Evolutionary conservation across 2,797 vertebrate species (phyloP).

Genomic region (Lutjanus argentimaculatus): DNA sequence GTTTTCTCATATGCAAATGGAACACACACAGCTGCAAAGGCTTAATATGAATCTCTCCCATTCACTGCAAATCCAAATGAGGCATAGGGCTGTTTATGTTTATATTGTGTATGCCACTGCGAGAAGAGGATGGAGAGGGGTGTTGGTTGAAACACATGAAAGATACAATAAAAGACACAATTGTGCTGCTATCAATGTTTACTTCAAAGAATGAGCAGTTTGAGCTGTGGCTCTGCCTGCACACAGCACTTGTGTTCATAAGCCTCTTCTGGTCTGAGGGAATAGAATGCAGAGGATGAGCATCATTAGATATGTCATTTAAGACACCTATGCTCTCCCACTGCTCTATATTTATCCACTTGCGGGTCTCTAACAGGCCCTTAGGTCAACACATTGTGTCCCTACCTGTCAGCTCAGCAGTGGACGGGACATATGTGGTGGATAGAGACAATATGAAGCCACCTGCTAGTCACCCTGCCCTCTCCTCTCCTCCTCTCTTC

Average conservation of each 20-base stretch:
- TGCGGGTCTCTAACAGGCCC: conserved; percentile 73
- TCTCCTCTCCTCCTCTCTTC: conserved; percentile 17
- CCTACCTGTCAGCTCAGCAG: conserved; percentile 75
- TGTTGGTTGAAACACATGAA: conserved; percentile 62
- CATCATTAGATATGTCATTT: conserved; percentile 81
- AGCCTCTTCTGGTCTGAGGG: conserved; percentile 57
- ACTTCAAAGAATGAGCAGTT: conserved; percentile 57
- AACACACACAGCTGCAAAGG: conserved; percentile 72
- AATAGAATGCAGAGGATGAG: conserved; percentile 66
- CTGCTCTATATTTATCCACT: conserved; percentile 81
- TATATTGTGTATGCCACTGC: conserved; percentile 56
- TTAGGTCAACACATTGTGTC: conserved; percentile 74
- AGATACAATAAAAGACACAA: conserved; percentile 55
- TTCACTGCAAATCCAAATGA: conserved; percentile 75
- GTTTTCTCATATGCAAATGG: conserved; percentile 84
- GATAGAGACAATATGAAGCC: conserved; percentile 68
- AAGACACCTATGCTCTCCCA: conserved; percentile 72
- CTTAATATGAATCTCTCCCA: conserved; percentile 71
- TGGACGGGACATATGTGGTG: conserved; percentile 74
- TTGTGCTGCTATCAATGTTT: conserved; percentile 66
- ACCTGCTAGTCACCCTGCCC: conserved; percentile 66
- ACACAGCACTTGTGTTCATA: conserved; percentile 47
- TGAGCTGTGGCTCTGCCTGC: conserved; percentile 44
- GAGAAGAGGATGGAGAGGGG: conserved; percentile 49
- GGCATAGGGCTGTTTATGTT: conserved; percentile 77